Conservation (phyloP, 2,888 invertebrate genomes). For the Alentia gelatinosa region DNA sequence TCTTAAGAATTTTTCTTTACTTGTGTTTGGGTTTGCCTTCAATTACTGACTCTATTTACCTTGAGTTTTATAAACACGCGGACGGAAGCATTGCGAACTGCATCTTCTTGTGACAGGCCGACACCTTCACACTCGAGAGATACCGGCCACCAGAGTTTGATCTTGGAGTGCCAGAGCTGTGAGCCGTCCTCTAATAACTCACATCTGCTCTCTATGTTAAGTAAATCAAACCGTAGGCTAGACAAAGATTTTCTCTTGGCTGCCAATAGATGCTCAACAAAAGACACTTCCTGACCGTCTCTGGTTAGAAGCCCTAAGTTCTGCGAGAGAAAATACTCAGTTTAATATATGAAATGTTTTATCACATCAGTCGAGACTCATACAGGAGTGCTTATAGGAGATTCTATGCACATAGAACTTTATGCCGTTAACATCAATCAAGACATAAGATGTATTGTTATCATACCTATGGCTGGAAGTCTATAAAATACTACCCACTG, state of each 20-base stretch:
- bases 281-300: background rate
- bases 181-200: background rate
- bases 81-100: background rate
- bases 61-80: background rate
- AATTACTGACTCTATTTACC: too few species aligned
- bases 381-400: background rate
- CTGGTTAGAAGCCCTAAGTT: background rate
- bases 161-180: background rate
- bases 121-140: background rate
- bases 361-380: background rate
- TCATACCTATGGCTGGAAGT: background rate
- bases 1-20: too few species aligned
- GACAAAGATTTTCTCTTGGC: background rate
- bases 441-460: background rate
- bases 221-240: background rate
- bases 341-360: background rate
- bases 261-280: background rate
- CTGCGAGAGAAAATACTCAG: background rate
- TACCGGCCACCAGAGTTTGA: background rate
- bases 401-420: background rate
- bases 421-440: background rate
- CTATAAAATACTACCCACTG: background rate
- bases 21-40: too few species aligned
- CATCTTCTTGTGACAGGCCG: background rate
- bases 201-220: background rate